Base-by-base conservation (phyloP, 1,140 invertebrate genomes). In the Parasteatoda tepidariorum region DNA sequence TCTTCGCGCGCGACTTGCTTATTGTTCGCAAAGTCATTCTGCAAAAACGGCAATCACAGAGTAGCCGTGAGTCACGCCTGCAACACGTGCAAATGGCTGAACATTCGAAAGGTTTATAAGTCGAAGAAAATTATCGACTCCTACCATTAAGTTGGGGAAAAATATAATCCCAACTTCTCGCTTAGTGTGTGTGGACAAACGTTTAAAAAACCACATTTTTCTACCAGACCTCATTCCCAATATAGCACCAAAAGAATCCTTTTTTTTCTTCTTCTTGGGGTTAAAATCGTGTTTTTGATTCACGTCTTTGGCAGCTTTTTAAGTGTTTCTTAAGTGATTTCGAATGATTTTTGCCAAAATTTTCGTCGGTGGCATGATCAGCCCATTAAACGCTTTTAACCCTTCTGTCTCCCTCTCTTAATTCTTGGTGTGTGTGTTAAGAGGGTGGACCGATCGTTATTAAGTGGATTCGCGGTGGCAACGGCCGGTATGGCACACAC, bases 321-420 rank as follows among this genome's bases (percentile, higher is more conserved):
- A 73, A 73, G 70, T 59, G 41, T 57, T 66, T 57, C 34, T 66
- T 78, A 78, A 78, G 74, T 78, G 74, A 78, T 66, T 78, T 78
- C 74, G 38, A 78, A 78, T 66, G 59, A 66, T 78, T 78, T 64
- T 64, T 64, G 74, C 61, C 34, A 66, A 78, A 78, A 64, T 66
- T 66, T 48, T 34, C 31, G 34, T 18, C 59, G 24, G 61, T 78
- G 74, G 74, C 74, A 78, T 78, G 74, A 64, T 78, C 61, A 78
- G 31, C 74, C 74, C 61, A 78, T 78, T 78, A 78, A 28, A 61
- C 26, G 28, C 55, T 22, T 75, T 75, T 30, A 71, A 71, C 41
- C 41, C 41, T 71, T 73, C 28, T 70, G 26, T 30, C 6, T 48
- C 31, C n/a, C 62, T 70, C 28, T 71, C 9, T 59, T 74, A 74